Percentiles rank a stretch among this genome's conserved stretches.
Evolutionary conservation across 1,140 invertebrate genomes (phyloP).

Genomic region (Gonioctena quinquepunctata): DNA sequence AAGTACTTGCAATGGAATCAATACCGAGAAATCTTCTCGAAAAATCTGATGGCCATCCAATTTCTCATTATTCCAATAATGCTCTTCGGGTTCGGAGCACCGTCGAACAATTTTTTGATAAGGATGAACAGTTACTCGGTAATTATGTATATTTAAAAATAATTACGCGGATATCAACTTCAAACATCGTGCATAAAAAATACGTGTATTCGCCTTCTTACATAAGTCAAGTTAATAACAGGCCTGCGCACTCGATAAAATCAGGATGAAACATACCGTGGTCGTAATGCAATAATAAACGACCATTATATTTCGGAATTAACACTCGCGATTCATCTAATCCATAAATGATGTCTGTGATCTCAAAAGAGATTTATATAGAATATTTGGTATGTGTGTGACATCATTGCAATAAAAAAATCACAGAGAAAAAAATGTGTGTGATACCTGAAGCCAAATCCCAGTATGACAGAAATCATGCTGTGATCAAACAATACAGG

Average conservation of each 20-base stretch:
- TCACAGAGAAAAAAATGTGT: too few relatives aligned
- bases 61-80: slow-evolving; percentile 1
- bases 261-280: slow-evolving; percentile 2
- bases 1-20: too few relatives aligned
- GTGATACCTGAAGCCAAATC: too few relatives aligned
- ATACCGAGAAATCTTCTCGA: background rate
- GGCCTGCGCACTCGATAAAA: slow-evolving; percentile 9
- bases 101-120: slow-evolving; percentile 6
- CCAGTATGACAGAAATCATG: too few relatives aligned
- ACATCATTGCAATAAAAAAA: too few relatives aligned
- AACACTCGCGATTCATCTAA: slow-evolving; percentile 12
- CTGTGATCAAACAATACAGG: too few relatives aligned
- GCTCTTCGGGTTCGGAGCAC: background rate
- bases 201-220: slow-evolving; percentile 5
- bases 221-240: slow-evolving; percentile 13
- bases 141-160: slow-evolving; percentile 18
- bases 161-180: slow-evolving; percentile 14
- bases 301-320: slow-evolving; percentile 9
- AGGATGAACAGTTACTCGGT: background rate
- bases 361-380: too few relatives aligned
- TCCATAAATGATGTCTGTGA: too few relatives aligned
- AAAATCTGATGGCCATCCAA: background rate
- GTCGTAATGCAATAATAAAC: slow-evolving; percentile 11
- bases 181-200: slow-evolving; percentile 13
- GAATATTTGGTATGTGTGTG: too few relatives aligned